Evolutionary conservation across 1,140 invertebrate species (phyloP).

Genomic region (Musca vetustissima): DNA sequence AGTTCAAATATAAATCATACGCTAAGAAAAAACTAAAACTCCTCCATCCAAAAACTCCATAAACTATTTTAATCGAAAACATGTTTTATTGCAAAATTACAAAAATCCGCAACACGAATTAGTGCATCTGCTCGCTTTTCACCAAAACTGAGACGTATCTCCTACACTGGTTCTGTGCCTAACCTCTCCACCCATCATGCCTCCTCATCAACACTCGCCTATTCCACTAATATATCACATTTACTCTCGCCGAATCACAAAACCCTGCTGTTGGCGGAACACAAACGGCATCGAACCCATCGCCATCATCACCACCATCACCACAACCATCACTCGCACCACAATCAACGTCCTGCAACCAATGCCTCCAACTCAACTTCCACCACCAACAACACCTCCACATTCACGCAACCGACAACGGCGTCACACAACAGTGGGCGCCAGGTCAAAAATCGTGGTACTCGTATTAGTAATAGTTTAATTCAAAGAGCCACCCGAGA

Average conservation of each 20-base stretch:
- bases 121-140: slow-evolving; percentile 49
- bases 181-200: slow-evolving; percentile 44
- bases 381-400: slow-evolving; percentile 33
- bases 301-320: slow-evolving; percentile 40
- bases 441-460: slow-evolving; percentile 28
- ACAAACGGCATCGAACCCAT: slow-evolving; percentile 40
- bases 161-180: slow-evolving; percentile 55
- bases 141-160: slow-evolving; percentile 48
- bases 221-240: slow-evolving; percentile 42
- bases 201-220: slow-evolving; percentile 25
- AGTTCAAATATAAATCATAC: no score
- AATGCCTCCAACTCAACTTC: slow-evolving; percentile 39
- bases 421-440: slow-evolving; percentile 21
- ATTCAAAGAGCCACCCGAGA: slow-evolving; percentile 45
- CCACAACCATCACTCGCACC: slow-evolving; percentile 28
- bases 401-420: background rate
- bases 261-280: slow-evolving; percentile 32
- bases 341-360: slow-evolving; percentile 31
- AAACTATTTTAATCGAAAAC: no score
- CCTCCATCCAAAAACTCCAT: no score
- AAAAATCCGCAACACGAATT: slow-evolving; percentile 26
- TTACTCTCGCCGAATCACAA: slow-evolving; percentile 45
- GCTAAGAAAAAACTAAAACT: no score
- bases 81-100: background rate
- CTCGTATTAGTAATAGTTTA: slow-evolving; percentile 50